phyloP scores from a whole-genome alignment of 1,140 invertebrate species.

The Platyura marginata region DNA sequence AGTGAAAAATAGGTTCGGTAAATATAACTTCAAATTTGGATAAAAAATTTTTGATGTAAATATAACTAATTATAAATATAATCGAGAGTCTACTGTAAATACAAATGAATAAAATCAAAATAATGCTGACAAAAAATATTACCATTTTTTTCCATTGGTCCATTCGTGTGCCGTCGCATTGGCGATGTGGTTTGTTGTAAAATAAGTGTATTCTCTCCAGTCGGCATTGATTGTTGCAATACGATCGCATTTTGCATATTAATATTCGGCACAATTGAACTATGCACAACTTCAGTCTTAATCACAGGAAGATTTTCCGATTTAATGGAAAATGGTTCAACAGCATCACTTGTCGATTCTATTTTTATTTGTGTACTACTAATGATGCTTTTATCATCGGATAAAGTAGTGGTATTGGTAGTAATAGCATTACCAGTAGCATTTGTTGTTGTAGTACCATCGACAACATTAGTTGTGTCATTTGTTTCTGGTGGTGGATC shows the following conservation, averaged over 20 bases:
- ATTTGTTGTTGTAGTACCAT: constrained; percentile 3
- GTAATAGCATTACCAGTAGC: neutral
- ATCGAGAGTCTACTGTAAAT: no score
- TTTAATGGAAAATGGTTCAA: neutral
- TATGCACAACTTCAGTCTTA: neutral
- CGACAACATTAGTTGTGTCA: constrained; percentile 7
- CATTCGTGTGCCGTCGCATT: neutral
- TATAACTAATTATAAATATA: no score
- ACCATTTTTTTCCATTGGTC: neutral
- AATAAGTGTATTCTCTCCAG: neutral
- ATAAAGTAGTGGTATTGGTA: no score
- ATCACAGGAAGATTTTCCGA: neutral
- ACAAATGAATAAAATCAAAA: no score
- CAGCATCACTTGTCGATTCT: neutral
- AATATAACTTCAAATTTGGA: no score
- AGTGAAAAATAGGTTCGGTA: no score
- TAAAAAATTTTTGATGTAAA: no score
- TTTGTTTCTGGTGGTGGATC: constrained; percentile 8
- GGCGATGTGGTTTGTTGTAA: neutral
- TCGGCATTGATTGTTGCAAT: neutral
- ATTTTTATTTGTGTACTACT: neutral
- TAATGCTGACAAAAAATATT: no score
- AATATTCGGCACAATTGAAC: neutral
- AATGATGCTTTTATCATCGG: no score
- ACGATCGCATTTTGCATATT: neutral